Conservation (phyloP, 2,797 vertebrate species). For the Pantherophis vulpinus region DNA sequence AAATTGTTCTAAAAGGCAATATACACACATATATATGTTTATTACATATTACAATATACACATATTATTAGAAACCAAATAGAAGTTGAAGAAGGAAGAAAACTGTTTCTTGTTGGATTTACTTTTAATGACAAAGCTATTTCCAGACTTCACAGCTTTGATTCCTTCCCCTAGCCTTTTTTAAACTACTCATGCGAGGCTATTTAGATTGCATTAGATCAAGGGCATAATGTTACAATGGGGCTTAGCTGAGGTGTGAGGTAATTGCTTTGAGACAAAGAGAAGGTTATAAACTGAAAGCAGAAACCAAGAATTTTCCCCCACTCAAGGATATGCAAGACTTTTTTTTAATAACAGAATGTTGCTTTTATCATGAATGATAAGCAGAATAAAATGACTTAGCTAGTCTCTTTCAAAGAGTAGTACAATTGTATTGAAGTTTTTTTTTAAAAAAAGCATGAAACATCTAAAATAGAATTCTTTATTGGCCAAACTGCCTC, state of each 20-base stretch:
- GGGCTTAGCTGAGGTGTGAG: slow-evolving; percentile 50
- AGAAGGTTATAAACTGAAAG: slow-evolving; percentile 56
- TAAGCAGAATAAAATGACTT: accelerated
- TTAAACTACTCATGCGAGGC: slow-evolving; percentile 38
- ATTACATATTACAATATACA: neutral
- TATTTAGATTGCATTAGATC: slow-evolving; percentile 41
- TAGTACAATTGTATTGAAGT: neutral
- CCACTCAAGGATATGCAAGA: neutral
- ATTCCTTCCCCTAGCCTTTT: neutral
- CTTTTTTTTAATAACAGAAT: slow-evolving; percentile 20
- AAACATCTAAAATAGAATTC: neutral
- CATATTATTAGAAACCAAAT: neutral
- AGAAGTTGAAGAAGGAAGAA: neutral
- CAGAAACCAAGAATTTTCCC: slow-evolving; percentile 43
- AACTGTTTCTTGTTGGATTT: neutral
- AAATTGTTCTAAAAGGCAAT: neutral
- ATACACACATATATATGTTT: neutral
- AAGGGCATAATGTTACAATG: slow-evolving; percentile 50
- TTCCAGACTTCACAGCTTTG: slow-evolving; percentile 15
- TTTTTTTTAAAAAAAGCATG: neutral
- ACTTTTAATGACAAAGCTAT: neutral
- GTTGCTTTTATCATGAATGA: accelerated
- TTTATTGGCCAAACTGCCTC: neutral
- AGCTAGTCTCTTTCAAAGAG: neutral
- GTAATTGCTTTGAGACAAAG: slow-evolving; percentile 46